Evolutionary conservation across 2,113 vertebrate genomes (phyloP).

Genomic region (Oenanthe melanoleuca): DNA sequence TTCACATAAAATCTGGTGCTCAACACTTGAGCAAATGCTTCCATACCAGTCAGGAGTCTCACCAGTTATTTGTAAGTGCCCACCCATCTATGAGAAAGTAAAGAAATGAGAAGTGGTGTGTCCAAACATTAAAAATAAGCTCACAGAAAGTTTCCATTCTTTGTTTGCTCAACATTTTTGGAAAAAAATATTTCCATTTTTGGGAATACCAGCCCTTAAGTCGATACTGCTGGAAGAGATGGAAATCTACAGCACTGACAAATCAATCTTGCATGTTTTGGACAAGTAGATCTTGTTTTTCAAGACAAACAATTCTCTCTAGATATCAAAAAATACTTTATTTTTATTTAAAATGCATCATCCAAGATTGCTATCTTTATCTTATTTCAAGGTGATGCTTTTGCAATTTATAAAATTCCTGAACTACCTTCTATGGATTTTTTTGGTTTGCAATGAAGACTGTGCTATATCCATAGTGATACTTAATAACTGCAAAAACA

Average conservation of each 20-base stretch:
- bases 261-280: neutral
- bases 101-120: neutral
- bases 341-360: constrained; percentile 13
- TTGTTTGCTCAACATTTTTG: neutral
- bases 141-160: neutral
- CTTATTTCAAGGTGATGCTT: neutral
- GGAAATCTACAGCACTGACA: neutral
- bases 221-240: neutral
- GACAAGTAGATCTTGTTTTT: neutral
- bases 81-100: neutral
- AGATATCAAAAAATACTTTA: neutral
- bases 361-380: neutral
- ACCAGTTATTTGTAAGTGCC: neutral
- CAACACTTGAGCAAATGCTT: neutral
- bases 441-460: neutral
- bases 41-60: neutral
- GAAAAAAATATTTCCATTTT: neutral
- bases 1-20: neutral
- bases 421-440: neutral
- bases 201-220: neutral
- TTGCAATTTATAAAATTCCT: constrained; percentile 38
- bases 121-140: neutral
- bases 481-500: constrained; percentile 29
- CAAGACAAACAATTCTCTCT: neutral
- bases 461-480: neutral